Evolutionary conservation across 37 sponge, comb jelly and placozoan genomes (phyloP).

Genomic region (Geodia barretti): DNA sequence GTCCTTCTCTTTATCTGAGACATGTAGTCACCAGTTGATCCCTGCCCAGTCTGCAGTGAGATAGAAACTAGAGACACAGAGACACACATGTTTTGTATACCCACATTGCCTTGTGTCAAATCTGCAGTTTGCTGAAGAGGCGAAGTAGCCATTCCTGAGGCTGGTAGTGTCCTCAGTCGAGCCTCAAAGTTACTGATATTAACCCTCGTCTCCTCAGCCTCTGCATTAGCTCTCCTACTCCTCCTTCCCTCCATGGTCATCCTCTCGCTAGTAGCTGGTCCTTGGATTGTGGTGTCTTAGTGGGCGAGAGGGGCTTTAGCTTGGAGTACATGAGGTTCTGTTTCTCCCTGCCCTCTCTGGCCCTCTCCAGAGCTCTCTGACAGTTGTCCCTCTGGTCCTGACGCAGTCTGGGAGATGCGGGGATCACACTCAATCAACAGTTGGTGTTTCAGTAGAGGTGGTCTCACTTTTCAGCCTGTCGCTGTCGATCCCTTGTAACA

Average conservation of each 20-base stretch:
- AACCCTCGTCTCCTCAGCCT: constrained; percentile 19
- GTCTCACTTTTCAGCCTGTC: constrained; percentile 13
- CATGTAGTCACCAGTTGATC: constrained; percentile 68
- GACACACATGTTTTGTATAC: no score
- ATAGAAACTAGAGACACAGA: no score
- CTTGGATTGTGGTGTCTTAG: not conserved
- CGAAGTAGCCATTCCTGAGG: not conserved
- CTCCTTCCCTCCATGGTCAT: not conserved
- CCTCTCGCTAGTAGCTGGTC: constrained; percentile 2
- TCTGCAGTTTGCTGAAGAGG: no score
- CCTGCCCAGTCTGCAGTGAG: no score
- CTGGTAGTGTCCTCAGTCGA: not conserved
- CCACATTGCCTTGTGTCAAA: no score
- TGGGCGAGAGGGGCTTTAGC: constrained; percentile 32
- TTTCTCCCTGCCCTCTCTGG: constrained; percentile 28
- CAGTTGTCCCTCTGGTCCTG: constrained; percentile 41
- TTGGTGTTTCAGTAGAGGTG: no score
- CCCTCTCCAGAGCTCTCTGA: constrained; percentile 51
- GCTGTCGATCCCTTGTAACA: not conserved
- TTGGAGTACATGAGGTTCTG: constrained; percentile 57
- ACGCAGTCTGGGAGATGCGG: constrained; percentile 6
- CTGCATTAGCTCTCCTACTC: not conserved
- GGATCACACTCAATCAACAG: no score
- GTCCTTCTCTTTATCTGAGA: constrained; percentile 59
- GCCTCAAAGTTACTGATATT: constrained; percentile 33